Base-by-base conservation (phyloP, 2,113 vertebrate genomes). In the Haemorhous mexicanus region DNA sequence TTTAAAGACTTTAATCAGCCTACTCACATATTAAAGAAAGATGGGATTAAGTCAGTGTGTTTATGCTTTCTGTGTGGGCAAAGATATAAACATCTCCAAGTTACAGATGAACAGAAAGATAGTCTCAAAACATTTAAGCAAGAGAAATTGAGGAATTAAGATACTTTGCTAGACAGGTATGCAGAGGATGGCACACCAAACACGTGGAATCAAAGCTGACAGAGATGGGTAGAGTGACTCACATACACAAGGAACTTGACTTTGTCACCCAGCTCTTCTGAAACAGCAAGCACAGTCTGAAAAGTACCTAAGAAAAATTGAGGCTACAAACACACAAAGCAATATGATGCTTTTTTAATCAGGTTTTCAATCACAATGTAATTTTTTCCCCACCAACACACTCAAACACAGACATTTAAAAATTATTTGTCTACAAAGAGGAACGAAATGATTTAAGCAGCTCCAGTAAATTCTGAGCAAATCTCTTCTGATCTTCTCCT, bases 401-500 rank as follows among this genome's bases (percentile, higher is more conserved):
- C 16, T 92, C 61, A 63, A 85, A 78, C 28, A 49, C 50, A 93
- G 88, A 73, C 92, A 90, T 84, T 92, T 90, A 37, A 81, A 91
- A 95, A 87, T 96, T 85, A 96, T 95, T 94, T 90, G 37, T 92
- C 81, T 87, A 44, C 81, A 52, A 90, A 84, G 76, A 82, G 8
- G 43, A 89, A 53, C 9, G 32, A 86, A 89, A 91, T 93, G 2
- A 89, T 87, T 94, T 85, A 94, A 96, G 83, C 27, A 66, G 50
- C 81, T 82, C 47, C 82, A 92, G 80, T 74, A 91, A 95, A 95
- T 92, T 92, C 83, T 87, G 73, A 92, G 80, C 64, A 94, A 90
- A 92, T 92, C 84, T 93, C 37, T 90, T 90, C 69, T 90, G 69
- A 91, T 96, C 89, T 93, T 91, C 93, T 93, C 53, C 77, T 93